These are phyloP conservation scores for Polydrusus cervinus DNA, from an alignment of 2,888 invertebrate species.

Conservation along the genomic window DNA sequence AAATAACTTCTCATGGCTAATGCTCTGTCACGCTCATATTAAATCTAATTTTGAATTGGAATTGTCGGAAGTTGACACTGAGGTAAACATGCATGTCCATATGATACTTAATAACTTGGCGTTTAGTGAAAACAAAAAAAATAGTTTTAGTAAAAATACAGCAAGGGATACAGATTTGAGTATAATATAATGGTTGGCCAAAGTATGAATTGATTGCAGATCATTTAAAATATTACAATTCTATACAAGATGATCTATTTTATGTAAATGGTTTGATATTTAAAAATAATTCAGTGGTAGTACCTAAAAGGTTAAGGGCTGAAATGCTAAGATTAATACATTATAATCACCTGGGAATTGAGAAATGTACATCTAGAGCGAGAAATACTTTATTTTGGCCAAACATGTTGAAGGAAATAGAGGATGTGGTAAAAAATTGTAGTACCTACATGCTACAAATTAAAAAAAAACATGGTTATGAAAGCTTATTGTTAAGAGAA, in stretches of 20 bases:
- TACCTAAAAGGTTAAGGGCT: slow-evolving; percentile 44
- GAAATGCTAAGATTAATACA: slow-evolving; percentile 51
- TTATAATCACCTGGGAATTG: slow-evolving; percentile 54
- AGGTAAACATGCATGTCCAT: too few species aligned
- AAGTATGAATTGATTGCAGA: slow-evolving; percentile 46
- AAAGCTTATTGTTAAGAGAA: slow-evolving; percentile 28
- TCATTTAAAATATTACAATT: slow-evolving; percentile 45
- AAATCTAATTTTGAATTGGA: too few species aligned
- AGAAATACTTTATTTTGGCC: slow-evolving; percentile 59
- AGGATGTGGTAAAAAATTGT: slow-evolving; percentile 14
- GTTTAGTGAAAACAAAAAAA: too few species aligned
- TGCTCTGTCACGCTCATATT: too few species aligned
- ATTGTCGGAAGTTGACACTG: too few species aligned
- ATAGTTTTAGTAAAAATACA: too few species aligned
- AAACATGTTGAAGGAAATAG: slow-evolving; percentile 51
- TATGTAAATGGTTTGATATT: slow-evolving; percentile 51
- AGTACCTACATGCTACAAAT: slow-evolving; percentile 54
- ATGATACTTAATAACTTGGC: too few species aligned
- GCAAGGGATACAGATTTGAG: too few species aligned
- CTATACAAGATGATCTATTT: slow-evolving; percentile 45
- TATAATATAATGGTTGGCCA: slow-evolving; percentile 57
- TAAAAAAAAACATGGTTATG: slow-evolving; percentile 33
- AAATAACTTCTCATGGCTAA: too few species aligned
- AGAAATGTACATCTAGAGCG: slow-evolving; percentile 55
- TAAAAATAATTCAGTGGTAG: slow-evolving; percentile 50